Evolutionary conservation across 2,113 vertebrate species (phyloP).

Genomic region (Stigmatopora nigra): DNA sequence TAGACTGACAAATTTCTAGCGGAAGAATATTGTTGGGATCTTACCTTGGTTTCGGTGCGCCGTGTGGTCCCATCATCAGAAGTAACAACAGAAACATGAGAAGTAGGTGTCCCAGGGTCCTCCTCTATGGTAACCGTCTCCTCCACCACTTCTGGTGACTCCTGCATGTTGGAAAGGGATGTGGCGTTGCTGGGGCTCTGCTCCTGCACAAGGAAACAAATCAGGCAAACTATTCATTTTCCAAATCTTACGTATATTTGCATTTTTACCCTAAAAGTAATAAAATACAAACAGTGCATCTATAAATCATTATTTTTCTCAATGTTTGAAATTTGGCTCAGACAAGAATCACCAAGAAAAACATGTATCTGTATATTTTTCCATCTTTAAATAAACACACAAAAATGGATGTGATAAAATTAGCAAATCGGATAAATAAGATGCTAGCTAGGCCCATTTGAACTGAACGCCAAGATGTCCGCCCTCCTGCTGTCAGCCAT

Average conservation of each 20-base stretch:
- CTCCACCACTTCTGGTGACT: constrained; percentile 93
- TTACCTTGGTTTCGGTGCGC: constrained; percentile 97
- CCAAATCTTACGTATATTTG: not conserved
- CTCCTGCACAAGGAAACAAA: constrained; percentile 70
- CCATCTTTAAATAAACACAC: not conserved
- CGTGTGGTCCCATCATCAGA: constrained; percentile 95
- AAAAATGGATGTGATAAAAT: not conserved
- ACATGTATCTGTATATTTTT: constrained; percentile 7
- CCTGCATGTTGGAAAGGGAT: constrained; percentile 93
- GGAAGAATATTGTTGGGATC: fast-evolving
- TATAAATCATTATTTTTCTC: not conserved
- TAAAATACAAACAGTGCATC: constrained; percentile 18
- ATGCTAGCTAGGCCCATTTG: not conserved
- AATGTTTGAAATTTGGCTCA: constrained; percentile 5
- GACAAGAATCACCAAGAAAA: constrained; percentile 8
- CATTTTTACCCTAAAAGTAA: not conserved
- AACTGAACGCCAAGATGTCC: not conserved
- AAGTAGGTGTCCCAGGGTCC: constrained; percentile 94
- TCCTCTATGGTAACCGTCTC: constrained; percentile 97
- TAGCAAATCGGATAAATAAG: not conserved
- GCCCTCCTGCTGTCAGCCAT: constrained; percentile 2
- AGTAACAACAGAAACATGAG: constrained; percentile 93
- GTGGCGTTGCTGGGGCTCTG: constrained; percentile 96
- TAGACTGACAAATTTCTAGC: too few relatives aligned
- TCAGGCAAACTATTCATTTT: not conserved